Evolutionary conservation across 1,140 invertebrate species (phyloP).

Genomic region (Halotydeus destructor): DNA sequence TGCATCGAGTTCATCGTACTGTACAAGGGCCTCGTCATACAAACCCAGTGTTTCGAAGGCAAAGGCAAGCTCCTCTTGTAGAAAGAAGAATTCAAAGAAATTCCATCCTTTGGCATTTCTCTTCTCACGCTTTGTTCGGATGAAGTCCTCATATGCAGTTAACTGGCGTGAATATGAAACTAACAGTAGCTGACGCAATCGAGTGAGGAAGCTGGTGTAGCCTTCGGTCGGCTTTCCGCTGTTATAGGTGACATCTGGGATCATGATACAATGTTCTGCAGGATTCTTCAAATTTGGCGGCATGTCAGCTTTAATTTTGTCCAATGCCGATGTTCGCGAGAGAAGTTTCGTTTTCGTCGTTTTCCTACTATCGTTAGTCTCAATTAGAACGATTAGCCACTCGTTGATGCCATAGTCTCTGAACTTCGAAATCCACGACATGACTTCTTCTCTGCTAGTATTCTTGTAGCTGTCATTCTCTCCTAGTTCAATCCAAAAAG

Average conservation of each 20-base stretch:
- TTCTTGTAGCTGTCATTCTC: constrained; percentile 20
- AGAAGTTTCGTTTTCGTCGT: constrained; percentile 68
- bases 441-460: neutral
- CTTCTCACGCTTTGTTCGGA: constrained; percentile 67
- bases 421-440: neutral
- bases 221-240: constrained; percentile 67
- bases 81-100: constrained; percentile 79
- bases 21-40: constrained; percentile 76
- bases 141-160: constrained; percentile 62
- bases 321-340: constrained; percentile 71
- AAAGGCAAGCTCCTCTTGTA: constrained; percentile 85
- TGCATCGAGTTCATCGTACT: constrained; percentile 92
- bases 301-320: constrained; percentile 85
- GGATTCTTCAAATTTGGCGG: constrained; percentile 41
- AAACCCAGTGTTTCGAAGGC: constrained; percentile 81
- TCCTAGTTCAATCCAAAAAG: constrained; percentile 80
- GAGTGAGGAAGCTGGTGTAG: constrained; percentile 57
- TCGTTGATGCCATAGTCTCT: constrained; percentile 38
- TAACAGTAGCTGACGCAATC: constrained; percentile 59
- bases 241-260: neutral
- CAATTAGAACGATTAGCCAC: constrained; percentile 82
- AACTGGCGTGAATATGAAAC: constrained; percentile 54
- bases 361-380: constrained; percentile 62
- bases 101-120: constrained; percentile 76
- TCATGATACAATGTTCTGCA: neutral